phyloP scores from a whole-genome alignment of 2,888 invertebrate genomes.

The Drosophila multiciliata region DNA sequence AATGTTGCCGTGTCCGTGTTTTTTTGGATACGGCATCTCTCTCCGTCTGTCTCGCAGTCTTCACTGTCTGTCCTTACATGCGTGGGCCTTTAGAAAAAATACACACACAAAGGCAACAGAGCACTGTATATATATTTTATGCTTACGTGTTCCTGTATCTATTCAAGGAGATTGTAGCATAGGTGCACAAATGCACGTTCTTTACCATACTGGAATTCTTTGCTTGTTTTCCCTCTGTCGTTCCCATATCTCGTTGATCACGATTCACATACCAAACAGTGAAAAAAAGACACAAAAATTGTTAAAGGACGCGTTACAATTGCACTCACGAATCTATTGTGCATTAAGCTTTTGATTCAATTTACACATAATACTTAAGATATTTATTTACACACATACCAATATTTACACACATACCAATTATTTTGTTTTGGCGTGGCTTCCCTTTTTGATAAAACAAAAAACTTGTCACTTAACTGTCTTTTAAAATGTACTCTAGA shows the following conservation, averaged over 20 bases:
- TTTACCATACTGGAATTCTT: slow-evolving; percentile 1
- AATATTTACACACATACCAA: too few species aligned
- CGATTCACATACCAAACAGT: slow-evolving; percentile 1
- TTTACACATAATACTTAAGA: neutral
- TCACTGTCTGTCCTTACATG: neutral
- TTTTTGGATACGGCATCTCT: slow-evolving; percentile 21
- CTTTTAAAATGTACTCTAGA: neutral
- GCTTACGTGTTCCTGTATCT: neutral
- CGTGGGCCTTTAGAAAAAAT: slow-evolving; percentile 35
- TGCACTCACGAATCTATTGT: neutral
- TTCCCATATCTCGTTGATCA: slow-evolving; percentile 3
- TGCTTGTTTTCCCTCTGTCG: neutral
- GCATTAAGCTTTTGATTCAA: neutral
- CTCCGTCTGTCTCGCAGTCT: neutral
- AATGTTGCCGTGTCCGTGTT: slow-evolving; percentile 44
- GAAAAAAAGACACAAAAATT: neutral
- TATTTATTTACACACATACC: neutral
- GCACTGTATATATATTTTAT: slow-evolving; percentile 6
- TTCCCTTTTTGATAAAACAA: neutral
- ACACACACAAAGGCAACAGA: neutral
- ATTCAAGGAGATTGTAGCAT: neutral
- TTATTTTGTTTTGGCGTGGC: neutral
- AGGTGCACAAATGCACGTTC: slow-evolving; percentile 1
- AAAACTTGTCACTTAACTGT: neutral
- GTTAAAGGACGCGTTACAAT: neutral